Conservation (phyloP, 2,113 vertebrate species). For the Macroglossus sobrinus region DNA sequence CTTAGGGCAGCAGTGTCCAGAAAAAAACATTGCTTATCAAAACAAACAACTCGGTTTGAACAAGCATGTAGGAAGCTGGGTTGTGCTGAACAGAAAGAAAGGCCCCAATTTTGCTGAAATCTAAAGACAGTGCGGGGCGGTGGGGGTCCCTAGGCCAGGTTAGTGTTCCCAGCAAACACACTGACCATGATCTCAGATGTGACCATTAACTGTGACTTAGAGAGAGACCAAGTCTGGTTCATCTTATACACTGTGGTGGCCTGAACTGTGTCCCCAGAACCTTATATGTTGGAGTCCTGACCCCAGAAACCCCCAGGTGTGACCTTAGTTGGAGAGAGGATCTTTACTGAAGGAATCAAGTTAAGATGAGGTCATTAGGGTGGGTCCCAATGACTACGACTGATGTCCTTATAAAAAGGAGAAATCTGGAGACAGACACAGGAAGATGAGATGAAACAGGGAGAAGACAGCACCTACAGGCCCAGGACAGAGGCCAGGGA, state of each 20-base stretch:
- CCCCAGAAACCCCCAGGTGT: neutral
- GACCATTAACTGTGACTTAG: neutral
- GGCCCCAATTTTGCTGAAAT: neutral
- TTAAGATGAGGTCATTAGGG: neutral
- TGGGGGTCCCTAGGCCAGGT: neutral
- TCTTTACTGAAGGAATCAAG: neutral
- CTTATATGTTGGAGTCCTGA: neutral
- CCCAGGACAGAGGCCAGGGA: neutral
- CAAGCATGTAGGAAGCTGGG: neutral
- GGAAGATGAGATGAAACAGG: neutral
- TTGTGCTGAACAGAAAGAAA: neutral
- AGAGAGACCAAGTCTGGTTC: neutral
- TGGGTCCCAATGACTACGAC: neutral
- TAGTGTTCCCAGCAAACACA: neutral
- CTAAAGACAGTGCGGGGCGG: neutral
- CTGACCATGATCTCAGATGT: neutral
- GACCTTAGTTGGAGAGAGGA: neutral
- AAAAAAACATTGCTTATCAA: neutral
- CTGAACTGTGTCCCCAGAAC: neutral
- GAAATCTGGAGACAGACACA: neutral
- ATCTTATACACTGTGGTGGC: fast-evolving
- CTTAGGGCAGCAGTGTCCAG: neutral
- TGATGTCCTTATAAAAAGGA: neutral
- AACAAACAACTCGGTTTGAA: neutral
- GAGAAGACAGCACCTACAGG: neutral